These are phyloP conservation scores for Conistra vaccinii DNA, from an alignment of 2,888 invertebrate genomes.

Conservation along the genomic window DNA sequence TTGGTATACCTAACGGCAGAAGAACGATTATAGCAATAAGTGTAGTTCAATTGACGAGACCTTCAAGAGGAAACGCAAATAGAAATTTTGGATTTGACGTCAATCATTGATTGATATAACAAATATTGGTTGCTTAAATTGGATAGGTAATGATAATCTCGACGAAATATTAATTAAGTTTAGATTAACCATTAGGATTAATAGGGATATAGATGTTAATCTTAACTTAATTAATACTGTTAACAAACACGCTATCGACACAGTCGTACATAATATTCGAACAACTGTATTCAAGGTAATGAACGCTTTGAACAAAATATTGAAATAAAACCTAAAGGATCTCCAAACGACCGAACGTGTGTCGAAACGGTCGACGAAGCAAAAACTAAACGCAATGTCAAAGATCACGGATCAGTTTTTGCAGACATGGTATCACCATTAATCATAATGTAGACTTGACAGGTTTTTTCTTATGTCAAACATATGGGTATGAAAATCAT, in stretches of 20 bases:
- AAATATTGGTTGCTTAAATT: background rate
- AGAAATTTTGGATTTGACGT: background rate
- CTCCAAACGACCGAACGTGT: constrained; percentile 20
- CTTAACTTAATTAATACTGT: constrained; percentile 10
- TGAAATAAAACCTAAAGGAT: constrained; percentile 10
- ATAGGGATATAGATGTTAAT: background rate
- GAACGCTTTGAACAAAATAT: background rate
- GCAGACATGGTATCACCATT: constrained; percentile 42
- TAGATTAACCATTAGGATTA: constrained; percentile 3
- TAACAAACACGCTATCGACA: constrained; percentile 4
- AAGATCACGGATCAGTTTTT: constrained; percentile 55
- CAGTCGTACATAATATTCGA: background rate
- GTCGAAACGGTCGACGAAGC: constrained; percentile 16
- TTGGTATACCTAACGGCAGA: background rate
- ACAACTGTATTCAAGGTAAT: background rate
- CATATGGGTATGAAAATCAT: constrained; percentile 42
- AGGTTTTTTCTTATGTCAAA: constrained; percentile 38
- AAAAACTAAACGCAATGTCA: constrained; percentile 60
- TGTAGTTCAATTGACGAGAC: background rate
- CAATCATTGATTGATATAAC: background rate
- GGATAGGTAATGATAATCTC: background rate
- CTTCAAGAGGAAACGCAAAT: rapidly evolving
- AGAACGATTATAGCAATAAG: rapidly evolving
- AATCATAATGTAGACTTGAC: constrained; percentile 49
- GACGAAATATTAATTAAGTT: constrained; percentile 14